These are phyloP conservation scores for Oscheius sp. DNA, from an alignment of 2,888 invertebrate genomes.

Conservation along the genomic window DNA sequence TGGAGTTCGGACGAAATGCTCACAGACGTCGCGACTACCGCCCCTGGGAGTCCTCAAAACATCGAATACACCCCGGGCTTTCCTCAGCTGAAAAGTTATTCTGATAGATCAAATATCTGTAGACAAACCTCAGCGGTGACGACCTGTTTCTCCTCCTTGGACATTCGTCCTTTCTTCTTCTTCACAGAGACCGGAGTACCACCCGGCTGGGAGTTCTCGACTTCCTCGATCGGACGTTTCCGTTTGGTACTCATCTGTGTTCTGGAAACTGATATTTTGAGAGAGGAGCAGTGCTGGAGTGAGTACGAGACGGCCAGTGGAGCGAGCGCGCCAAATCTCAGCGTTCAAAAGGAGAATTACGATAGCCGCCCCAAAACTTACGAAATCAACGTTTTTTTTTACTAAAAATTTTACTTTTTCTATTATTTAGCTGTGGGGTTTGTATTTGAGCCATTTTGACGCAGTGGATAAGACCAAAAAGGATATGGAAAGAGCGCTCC, in stretches of 20 bases:
- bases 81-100: conserved; percentile 34
- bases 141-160: conserved; percentile 43
- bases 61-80: conserved; percentile 89
- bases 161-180: conserved; percentile 47
- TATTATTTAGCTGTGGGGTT: no score
- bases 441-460: no score
- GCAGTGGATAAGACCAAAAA: no score
- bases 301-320: neutral
- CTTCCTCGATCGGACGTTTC: conserved; percentile 45
- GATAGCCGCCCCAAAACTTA: neutral
- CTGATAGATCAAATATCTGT: neutral
- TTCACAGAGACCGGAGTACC: conserved; percentile 37
- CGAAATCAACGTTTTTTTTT: neutral
- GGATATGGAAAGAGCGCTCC: no score
- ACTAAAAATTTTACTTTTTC: neutral
- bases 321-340: neutral
- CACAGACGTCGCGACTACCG: conserved; percentile 89
- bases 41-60: conserved; percentile 89
- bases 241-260: conserved; percentile 55
- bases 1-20: conserved; percentile 92
- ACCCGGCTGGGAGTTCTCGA: conserved; percentile 38
- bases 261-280: neutral
- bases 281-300: no score
- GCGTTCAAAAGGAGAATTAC: neutral
- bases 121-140: conserved; percentile 38